Evolutionary conservation across 2,797 vertebrate species (phyloP), one percentile per base, ranked within the genome.

Genomic region (Galagoides demidoff): DNA sequence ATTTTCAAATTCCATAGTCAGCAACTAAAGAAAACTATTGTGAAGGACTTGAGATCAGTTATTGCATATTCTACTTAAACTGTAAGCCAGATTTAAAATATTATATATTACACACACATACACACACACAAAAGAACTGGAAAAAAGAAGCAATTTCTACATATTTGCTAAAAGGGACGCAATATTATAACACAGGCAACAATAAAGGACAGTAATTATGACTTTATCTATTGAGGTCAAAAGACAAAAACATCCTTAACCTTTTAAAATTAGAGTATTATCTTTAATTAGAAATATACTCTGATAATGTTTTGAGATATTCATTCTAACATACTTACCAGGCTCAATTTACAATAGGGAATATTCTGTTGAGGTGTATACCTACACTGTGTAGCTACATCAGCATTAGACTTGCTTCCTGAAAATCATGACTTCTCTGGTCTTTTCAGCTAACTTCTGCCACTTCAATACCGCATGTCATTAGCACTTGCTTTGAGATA

Each of bases 81-180:
- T 86, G 52, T 79, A 89, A 97, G 87, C 71, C 85, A 95, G 77
- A 93, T 96, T 96, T 4, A 9, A 66, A 68, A 86, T 94, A 95
- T 97, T 96, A 97, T 52, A 94, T 97, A 92, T 95, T 97, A 94
- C 83, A 85, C 0, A 13, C 94, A 92, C 94, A 49, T 2, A 45
- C 11, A 52, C 88, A 90, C 96, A 97, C 97, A 98, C 97, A 86
- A 95, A 61, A 96, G 89, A 90, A 63, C 89, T 94, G 79, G 86
- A 96, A 97, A 97, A 83, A 57, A 97, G 94, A 55, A 98, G 96
- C 92, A 95, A 85, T 5, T 79, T 0, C 49, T 84, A 74, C 73
- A 90, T 71, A 87, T 93, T 92, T 98, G 93, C 92, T 98, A 96
- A 96, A 96, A 97, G 95, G 90, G 96, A 98, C 97, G 90, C 87